These are phyloP conservation scores for Seriola quinqueradiata DNA, from an alignment of 2,113 vertebrate genomes.

Conservation along the genomic window DNA sequence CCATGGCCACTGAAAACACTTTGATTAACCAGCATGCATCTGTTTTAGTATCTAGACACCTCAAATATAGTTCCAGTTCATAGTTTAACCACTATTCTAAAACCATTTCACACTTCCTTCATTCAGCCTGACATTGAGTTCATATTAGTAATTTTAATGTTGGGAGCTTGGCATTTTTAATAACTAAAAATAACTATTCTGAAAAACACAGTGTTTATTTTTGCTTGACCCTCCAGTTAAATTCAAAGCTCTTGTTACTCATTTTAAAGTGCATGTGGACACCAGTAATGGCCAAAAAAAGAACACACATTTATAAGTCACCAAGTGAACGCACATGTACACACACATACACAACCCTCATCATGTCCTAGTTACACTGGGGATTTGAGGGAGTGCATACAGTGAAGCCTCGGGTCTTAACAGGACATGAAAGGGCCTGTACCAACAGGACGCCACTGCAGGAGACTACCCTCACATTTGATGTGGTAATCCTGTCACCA, in stretches of 20 bases:
- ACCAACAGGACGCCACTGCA: conserved; percentile 68
- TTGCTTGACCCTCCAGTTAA: conserved; percentile 1
- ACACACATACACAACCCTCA: conserved; percentile 1
- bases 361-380: conserved; percentile 56
- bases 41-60: too few species aligned
- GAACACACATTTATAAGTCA: not conserved
- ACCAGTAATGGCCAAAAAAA: not conserved
- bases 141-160: too few species aligned
- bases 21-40: too few species aligned
- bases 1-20: not conserved
- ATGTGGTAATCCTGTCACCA: conserved; percentile 78
- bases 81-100: too few species aligned
- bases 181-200: not conserved
- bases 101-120: too few species aligned
- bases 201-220: not conserved
- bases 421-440: conserved; percentile 74
- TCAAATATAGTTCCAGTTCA: too few species aligned
- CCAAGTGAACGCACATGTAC: not conserved
- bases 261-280: not conserved
- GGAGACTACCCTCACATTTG: conserved; percentile 73
- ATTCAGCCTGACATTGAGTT: too few species aligned
- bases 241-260: not conserved
- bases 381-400: conserved; percentile 45
- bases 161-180: too few species aligned
- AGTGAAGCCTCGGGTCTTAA: conserved; percentile 63